These are phyloP conservation scores for Gryllus bimaculatus DNA, from an alignment of 1,140 invertebrate genomes.

Conservation along the genomic window DNA sequence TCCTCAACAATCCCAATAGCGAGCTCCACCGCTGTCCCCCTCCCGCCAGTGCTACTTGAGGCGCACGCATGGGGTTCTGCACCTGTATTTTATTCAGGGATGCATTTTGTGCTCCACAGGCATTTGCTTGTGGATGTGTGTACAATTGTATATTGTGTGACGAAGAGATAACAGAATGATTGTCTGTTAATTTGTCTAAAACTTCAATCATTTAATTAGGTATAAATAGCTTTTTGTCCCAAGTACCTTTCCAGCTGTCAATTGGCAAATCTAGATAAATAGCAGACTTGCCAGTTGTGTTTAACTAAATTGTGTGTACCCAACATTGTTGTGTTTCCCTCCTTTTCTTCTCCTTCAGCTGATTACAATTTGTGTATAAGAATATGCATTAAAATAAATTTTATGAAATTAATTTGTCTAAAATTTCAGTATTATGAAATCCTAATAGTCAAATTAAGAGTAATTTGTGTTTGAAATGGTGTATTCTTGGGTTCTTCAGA, in stretches of 20 bases:
- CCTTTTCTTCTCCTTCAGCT: not conserved
- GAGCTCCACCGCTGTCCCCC: conserved; percentile 16
- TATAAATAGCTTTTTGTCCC: not conserved
- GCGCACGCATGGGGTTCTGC: not conserved
- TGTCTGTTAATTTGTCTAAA: not conserved
- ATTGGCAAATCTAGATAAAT: not conserved
- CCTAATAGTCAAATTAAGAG: not conserved
- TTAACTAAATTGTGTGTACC: not conserved
- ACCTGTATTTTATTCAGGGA: conserved; percentile 4
- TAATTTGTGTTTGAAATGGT: not conserved
- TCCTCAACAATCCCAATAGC: conserved; percentile 32
- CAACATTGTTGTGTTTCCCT: not conserved
- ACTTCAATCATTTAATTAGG: not conserved
- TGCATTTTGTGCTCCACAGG: not conserved
- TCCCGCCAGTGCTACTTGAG: conserved; percentile 15
- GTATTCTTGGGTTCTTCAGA: too few species aligned
- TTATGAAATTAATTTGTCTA: not conserved
- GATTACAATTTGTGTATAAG: not conserved
- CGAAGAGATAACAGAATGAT: conserved; percentile 1
- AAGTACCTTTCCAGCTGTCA: not conserved
- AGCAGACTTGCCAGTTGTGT: not conserved
- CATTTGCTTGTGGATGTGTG: not conserved
- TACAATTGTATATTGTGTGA: conserved; percentile 5
- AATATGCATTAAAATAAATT: not conserved
- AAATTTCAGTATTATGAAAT: not conserved